Percentiles rank a stretch among this genome's conserved stretches.
These are phyloP conservation scores for Oncorhynchus mykiss DNA, from an alignment of 2,113 vertebrate genomes.

Conservation along the genomic window DNA sequence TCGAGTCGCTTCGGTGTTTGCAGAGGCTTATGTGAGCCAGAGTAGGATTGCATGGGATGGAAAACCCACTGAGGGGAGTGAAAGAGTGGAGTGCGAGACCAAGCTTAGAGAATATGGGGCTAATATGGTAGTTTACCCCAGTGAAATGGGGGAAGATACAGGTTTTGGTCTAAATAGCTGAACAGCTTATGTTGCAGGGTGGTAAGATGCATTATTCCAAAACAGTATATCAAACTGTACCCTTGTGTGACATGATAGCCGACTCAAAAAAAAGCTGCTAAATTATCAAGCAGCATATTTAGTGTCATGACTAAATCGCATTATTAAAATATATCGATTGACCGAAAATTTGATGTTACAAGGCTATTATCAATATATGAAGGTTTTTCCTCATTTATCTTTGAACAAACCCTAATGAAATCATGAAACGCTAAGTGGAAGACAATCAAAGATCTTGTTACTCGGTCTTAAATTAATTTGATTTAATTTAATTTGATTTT, in stretches of 20 bases:
- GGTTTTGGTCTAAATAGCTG: no score
- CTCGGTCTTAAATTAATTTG: background rate
- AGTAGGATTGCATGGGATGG: background rate
- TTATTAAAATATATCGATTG: no score
- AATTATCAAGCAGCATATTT: background rate
- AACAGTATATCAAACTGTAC: background rate
- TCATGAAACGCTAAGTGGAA: background rate
- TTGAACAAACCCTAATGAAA: background rate
- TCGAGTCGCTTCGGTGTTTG: constrained; percentile 2
- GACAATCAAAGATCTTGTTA: background rate
- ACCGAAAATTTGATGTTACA: no score
- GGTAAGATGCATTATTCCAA: background rate
- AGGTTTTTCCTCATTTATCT: background rate
- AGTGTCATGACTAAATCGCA: no score
- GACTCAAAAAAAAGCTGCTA: background rate
- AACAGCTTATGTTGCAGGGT: no score
- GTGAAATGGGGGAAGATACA: no score
- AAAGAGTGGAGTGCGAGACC: background rate
- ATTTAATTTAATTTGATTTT: background rate
- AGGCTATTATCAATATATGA: background rate
- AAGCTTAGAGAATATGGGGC: background rate
- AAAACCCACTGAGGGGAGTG: background rate
- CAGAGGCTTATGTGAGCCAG: background rate
- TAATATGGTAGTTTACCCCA: background rate
- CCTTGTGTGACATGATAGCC: background rate